These are phyloP conservation scores for Sinella curviseta DNA, from an alignment of 1,140 invertebrate genomes.

Conservation along the genomic window DNA sequence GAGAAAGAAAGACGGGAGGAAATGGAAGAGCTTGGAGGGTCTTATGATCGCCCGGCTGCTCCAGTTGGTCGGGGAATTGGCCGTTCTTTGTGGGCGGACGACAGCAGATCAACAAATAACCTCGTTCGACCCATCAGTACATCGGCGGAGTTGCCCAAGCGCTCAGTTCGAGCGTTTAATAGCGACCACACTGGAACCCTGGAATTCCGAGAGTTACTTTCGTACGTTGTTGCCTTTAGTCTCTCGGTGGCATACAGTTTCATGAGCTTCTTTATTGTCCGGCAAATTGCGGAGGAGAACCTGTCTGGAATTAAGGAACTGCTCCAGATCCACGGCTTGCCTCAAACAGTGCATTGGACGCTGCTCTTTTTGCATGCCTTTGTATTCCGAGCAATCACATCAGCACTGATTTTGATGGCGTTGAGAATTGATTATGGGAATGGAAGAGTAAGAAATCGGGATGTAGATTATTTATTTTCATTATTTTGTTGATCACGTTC, in stretches of 20 bases:
- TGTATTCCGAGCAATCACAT: constrained; percentile 37
- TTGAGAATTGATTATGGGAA: constrained; percentile 28
- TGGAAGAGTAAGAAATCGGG: constrained; percentile 28
- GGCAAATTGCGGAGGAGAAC: constrained; percentile 38
- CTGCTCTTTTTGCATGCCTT: constrained; percentile 35
- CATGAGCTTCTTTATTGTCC: constrained; percentile 35
- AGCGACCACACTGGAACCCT: no score
- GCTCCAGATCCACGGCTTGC: constrained; percentile 39
- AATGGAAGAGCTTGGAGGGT: background rate
- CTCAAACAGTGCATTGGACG: constrained; percentile 36
- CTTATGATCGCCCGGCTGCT: no score
- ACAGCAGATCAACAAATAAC: background rate
- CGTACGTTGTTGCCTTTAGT: background rate
- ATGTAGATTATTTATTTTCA: no score
- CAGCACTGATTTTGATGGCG: background rate
- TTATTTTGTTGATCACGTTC: background rate
- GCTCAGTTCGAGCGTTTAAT: background rate
- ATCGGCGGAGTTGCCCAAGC: background rate
- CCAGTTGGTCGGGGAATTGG: background rate
- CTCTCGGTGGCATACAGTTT: constrained; percentile 31
- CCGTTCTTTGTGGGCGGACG: background rate
- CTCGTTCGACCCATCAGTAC: background rate
- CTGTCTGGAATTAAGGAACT: constrained; percentile 40
- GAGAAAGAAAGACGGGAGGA: background rate
- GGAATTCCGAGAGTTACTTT: background rate